Conservation (phyloP, 2,797 vertebrate genomes). For the Hyperoplus lanceolatus region DNA sequence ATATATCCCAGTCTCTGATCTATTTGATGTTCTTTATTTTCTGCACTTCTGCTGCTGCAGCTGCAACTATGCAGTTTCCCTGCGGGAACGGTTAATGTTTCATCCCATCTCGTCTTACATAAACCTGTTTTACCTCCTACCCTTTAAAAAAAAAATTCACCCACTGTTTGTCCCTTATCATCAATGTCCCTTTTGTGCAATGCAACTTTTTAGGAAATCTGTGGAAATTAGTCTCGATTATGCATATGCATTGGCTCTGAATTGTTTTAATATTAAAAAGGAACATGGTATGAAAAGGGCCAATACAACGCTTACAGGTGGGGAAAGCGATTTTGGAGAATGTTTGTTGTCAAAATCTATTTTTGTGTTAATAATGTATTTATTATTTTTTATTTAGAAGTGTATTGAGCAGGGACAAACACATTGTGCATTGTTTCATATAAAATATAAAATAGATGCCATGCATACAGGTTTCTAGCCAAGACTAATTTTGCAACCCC, state of each 20-base stretch:
- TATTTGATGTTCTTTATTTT: slow-evolving; percentile 45
- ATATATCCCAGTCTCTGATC: slow-evolving; percentile 36
- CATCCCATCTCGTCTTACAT: slow-evolving; percentile 63
- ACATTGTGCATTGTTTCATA: too few species aligned
- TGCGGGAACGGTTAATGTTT: slow-evolving; percentile 67
- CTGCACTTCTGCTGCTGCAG: slow-evolving; percentile 38
- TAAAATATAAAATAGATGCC: too few species aligned
- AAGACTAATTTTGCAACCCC: too few species aligned
- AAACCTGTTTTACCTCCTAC: slow-evolving; percentile 49
- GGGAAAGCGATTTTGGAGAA: too few species aligned
- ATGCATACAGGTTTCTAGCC: too few species aligned
- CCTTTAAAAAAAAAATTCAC: slow-evolving; percentile 2
- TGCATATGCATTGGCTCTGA: background rate
- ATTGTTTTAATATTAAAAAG: too few species aligned
- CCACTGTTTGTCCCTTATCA: slow-evolving; percentile 32
- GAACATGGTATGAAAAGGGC: too few species aligned
- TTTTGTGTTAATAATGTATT: too few species aligned
- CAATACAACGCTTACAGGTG: too few species aligned
- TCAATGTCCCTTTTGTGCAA: slow-evolving; percentile 10
- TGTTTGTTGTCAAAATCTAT: too few species aligned
- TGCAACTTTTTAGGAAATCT: slow-evolving; percentile 7
- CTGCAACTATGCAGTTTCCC: slow-evolving; percentile 56
- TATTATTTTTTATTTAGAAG: too few species aligned
- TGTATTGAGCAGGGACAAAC: too few species aligned
- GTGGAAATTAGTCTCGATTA: background rate